phyloP scores from a whole-genome alignment of 2,113 vertebrate species.

The Papio anubis region DNA sequence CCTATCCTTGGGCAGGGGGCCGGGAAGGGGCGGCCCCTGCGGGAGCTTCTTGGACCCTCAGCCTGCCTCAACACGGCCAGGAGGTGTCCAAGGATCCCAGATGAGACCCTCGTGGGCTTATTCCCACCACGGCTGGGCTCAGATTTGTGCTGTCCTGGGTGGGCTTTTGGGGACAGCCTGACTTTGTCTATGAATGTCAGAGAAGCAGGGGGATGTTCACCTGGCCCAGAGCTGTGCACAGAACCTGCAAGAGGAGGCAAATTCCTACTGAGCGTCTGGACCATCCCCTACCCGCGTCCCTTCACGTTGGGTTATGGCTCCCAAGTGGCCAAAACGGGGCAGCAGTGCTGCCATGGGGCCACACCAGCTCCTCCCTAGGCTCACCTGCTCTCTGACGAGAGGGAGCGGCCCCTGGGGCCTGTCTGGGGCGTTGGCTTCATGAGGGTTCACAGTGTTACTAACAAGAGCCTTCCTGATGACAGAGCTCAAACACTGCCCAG shows the following conservation, averaged over 20 bases:
- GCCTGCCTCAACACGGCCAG: neutral
- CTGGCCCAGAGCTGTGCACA: fast-evolving
- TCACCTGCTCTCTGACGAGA: neutral
- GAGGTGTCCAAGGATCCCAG: neutral
- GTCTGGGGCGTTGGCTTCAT: neutral
- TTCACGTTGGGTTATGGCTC: neutral
- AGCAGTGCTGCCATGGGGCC: neutral
- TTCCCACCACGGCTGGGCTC: neutral
- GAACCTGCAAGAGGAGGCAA: neutral
- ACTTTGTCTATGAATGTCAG: neutral
- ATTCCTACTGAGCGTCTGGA: neutral
- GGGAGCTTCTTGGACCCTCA: no score
- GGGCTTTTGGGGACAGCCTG: neutral
- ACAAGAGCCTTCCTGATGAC: neutral
- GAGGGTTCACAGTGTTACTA: neutral
- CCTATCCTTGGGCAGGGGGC: fast-evolving
- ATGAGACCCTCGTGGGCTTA: fast-evolving
- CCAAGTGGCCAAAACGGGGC: neutral
- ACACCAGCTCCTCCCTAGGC: fast-evolving
- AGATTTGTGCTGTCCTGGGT: neutral
- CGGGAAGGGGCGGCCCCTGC: fast-evolving
- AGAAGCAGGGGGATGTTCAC: neutral
- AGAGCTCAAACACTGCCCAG: neutral
- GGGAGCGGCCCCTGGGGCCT: no score
- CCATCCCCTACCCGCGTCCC: no score